These are phyloP conservation scores for Tragelaphus oryx DNA, from an alignment of 2,797 vertebrate genomes.

Conservation along the genomic window DNA sequence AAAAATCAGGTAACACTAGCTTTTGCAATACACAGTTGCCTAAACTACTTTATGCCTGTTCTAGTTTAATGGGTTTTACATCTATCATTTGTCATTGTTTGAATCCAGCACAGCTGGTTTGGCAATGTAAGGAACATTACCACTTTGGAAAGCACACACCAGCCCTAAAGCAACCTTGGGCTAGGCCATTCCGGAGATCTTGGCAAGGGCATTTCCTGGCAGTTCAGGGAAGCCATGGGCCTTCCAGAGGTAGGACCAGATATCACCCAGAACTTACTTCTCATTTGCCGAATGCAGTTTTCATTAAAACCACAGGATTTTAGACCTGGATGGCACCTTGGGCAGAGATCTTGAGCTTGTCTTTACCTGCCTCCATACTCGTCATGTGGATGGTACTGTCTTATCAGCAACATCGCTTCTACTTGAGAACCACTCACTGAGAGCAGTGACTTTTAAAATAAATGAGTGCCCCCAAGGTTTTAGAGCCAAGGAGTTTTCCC, in stretches of 20 bases:
- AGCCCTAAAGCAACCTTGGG: neutral
- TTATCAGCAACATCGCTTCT: neutral
- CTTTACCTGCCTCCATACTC: neutral
- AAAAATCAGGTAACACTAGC: neutral
- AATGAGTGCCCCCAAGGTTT: neutral
- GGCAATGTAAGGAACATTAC: neutral
- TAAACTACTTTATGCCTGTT: conserved; percentile 15
- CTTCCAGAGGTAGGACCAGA: neutral
- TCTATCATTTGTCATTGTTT: neutral
- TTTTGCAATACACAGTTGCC: neutral
- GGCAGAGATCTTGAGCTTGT: neutral
- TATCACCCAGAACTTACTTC: neutral
- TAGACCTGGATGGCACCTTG: neutral
- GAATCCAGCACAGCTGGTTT: conserved; percentile 44
- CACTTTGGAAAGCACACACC: neutral
- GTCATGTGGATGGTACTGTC: neutral
- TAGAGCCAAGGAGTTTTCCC: neutral
- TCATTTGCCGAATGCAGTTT: conserved; percentile 8
- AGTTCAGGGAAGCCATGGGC: neutral
- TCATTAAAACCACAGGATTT: conserved; percentile 32
- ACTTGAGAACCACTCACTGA: neutral
- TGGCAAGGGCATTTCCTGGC: conserved; percentile 36
- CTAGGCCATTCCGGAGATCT: conserved; percentile 5
- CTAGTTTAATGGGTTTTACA: conserved; percentile 38
- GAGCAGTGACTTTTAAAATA: neutral